Base-by-base conservation (phyloP, 2,797 vertebrate genomes). In the Falco columbarius region DNA sequence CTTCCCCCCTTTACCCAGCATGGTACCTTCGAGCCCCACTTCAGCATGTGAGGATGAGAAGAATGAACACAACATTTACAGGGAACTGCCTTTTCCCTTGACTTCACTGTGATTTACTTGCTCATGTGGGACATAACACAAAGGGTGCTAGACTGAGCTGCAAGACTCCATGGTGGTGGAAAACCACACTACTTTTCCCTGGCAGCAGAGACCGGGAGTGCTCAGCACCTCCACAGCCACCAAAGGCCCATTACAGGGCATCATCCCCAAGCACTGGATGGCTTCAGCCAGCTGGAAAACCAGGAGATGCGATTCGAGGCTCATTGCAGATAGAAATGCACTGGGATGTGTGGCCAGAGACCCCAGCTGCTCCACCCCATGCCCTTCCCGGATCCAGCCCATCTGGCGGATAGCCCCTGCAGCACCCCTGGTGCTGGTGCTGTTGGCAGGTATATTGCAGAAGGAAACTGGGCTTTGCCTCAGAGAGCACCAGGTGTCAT, bases 381-480 rank as follows among this genome's bases (percentile, higher is more conserved):
- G 49, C 44, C 76, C 83, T 95, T 61, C 65, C 92, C 7, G 5
- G 27, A n/a, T 5, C 20, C 7, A 7, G 62, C 20, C 42, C 10
- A 0, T 42, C 82, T 80, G 88, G 42, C 1, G 5, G 75, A 70
- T 65, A 1, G 17, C 32, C 51, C 47, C 27, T 36, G 72, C 32
- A 18, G 16, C 32, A 3, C 29, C 62, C 44, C 59, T 15, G 22
- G 32, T 29, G 23, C 38, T 46, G 83, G 34, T 34, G 76, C 15
- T 6, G 63, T 34, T 92, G 96, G 95, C 97, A 97, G 96, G 93
- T 96, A 19, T 51, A 77, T 26, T 32, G 76, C 40, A 34, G 58
- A 81, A 89, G 92, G 97, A 97, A 96, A 20, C 11, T 0, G 12
- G 80, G 44, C 67, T 91, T 85, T 74, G 92, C 95, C 15, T 34